Conservation (phyloP, 2,113 vertebrate genomes). For the Brachyistius frenatus region DNA sequence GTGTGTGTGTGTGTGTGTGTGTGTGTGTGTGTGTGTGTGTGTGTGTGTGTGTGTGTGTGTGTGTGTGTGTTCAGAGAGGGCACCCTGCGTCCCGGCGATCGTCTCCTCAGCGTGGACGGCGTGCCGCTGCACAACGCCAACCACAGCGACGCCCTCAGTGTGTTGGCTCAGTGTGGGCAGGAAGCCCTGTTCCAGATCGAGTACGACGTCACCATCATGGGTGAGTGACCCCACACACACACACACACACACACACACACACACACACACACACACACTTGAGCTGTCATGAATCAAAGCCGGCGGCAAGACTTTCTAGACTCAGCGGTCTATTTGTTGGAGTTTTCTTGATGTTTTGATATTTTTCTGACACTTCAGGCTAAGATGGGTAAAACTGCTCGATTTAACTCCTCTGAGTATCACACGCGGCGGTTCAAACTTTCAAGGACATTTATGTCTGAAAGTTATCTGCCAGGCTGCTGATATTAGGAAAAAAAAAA, state of each 20-base stretch:
- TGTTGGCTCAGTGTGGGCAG: slow-evolving; percentile 91
- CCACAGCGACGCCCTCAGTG: slow-evolving; percentile 88
- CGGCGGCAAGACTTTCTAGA: too few species aligned
- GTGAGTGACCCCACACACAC: slow-evolving; percentile 81
- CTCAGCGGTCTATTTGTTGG: neutral
- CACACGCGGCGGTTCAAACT: neutral
- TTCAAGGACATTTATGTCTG: neutral
- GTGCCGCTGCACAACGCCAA: slow-evolving; percentile 90
- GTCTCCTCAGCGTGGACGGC: slow-evolving; percentile 93
- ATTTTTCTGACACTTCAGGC: slow-evolving; percentile 20
- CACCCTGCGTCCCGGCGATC: slow-evolving; percentile 92
- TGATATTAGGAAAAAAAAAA: neutral
- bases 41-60: slow-evolving; percentile 6
- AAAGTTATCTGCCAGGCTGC: neutral
- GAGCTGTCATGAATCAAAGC: too few species aligned
- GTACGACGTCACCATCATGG: slow-evolving; percentile 95
- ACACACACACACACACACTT: neutral
- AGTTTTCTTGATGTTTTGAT: slow-evolving; percentile 29
- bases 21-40: neutral
- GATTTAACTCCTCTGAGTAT: slow-evolving; percentile 6
- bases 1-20: too few species aligned
- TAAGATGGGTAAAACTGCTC: slow-evolving; percentile 13
- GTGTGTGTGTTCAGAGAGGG: slow-evolving; percentile 86
- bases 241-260: neutral
- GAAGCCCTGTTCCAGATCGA: slow-evolving; percentile 96